Percentiles rank a stretch among this genome's conserved stretches.
phyloP scores from a whole-genome alignment of 1,140 invertebrate species.

The Wiebesia pumilae region DNA sequence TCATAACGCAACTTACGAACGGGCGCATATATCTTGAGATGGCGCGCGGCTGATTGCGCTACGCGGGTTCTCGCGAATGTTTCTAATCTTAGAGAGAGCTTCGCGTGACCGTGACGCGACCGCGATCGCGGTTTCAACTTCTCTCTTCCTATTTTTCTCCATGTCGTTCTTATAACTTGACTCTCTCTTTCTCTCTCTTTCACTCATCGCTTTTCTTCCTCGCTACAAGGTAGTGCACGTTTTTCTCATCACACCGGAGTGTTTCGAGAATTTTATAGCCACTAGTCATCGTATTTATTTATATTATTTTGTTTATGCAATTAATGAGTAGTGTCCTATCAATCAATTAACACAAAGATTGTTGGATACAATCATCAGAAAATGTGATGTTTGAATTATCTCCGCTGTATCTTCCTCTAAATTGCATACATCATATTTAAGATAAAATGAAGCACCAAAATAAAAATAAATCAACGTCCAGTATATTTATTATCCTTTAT shows the following conservation, averaged over 20 bases:
- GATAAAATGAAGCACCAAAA: neutral
- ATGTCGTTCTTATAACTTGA: neutral
- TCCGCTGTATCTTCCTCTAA: neutral
- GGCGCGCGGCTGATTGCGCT: neutral
- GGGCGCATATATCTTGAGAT: neutral
- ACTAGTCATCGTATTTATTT: neutral
- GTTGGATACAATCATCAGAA: neutral
- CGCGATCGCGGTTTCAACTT: conserved; percentile 14
- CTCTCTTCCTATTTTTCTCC: neutral
- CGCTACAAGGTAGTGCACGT: neutral
- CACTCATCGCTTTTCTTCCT: neutral
- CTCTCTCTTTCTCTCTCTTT: neutral
- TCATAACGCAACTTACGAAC: neutral
- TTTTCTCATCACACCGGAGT: neutral
- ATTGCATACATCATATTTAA: neutral
- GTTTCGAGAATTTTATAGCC: conserved; percentile 4
- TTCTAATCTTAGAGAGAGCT: conserved; percentile 48
- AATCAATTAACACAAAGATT: neutral
- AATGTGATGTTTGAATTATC: neutral
- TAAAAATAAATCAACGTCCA: neutral
- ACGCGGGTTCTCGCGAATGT: neutral
- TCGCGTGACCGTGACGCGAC: conserved; percentile 36
- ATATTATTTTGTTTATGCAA: neutral
- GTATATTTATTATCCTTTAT: neutral
- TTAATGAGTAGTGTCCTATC: neutral